Conservation (phyloP, 2,113 vertebrate species). For the Hypanus sabinus region DNA sequence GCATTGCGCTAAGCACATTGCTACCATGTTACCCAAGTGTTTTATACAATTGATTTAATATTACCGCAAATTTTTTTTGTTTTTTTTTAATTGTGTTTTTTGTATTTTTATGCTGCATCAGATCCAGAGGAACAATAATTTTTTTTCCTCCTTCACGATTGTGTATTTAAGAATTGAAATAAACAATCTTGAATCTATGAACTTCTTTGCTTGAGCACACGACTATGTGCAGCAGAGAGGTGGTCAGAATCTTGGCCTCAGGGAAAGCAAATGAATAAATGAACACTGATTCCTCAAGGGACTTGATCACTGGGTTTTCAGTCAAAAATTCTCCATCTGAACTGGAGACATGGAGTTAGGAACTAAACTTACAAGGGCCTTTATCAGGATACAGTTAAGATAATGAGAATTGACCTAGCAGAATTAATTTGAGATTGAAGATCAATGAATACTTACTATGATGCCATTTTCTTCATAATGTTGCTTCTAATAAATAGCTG, state of each 20-base stretch:
- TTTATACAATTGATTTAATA: no score
- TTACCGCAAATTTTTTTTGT: no score
- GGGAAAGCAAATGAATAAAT: neutral
- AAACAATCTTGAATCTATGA: neutral
- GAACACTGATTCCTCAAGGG: neutral
- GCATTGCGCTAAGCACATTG: no score
- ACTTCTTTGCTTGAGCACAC: neutral
- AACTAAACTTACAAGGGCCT: neutral
- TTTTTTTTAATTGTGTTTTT: no score
- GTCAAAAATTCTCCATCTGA: neutral
- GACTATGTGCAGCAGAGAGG: neutral
- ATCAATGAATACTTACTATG: neutral
- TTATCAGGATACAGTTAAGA: neutral
- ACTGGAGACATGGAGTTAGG: neutral
- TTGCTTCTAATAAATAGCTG: neutral
- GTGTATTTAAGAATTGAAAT: no score
- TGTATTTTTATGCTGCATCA: no score
- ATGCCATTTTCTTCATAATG: neutral
- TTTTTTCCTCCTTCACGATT: no score
- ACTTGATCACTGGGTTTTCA: neutral
- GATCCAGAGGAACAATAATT: no score
- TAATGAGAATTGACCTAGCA: neutral
- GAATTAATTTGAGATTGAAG: neutral
- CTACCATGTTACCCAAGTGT: no score
- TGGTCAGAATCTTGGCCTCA: neutral